These are phyloP conservation scores for Macrosiphum euphorbiae DNA, from an alignment of 2,888 invertebrate species.

Conservation along the genomic window DNA sequence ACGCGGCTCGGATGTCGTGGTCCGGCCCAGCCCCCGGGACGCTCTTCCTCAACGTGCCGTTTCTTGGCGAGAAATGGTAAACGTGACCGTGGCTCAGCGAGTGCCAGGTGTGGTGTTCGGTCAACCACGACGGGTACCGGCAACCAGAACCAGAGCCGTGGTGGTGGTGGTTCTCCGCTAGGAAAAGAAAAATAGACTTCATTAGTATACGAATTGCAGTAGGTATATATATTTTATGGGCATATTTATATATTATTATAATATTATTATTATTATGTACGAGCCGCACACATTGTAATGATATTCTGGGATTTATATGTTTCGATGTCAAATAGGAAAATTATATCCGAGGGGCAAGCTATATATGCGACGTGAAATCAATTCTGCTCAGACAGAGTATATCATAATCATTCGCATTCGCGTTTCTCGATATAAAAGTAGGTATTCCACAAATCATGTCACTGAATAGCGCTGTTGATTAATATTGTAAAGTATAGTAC, in stretches of 20 bases:
- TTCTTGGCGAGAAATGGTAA: slow-evolving; percentile 79
- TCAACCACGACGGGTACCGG: slow-evolving; percentile 84
- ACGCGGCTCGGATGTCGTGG: slow-evolving; percentile 74
- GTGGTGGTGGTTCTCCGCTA: slow-evolving; percentile 75
- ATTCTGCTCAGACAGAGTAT: neutral
- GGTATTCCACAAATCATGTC: neutral
- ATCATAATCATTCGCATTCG: neutral
- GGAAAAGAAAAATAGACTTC: slow-evolving; percentile 12
- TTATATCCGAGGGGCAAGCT: neutral
- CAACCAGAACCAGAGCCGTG: slow-evolving; percentile 71
- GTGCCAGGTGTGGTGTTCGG: slow-evolving; percentile 85
- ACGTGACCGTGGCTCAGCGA: slow-evolving; percentile 81
- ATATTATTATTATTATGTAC: too few relatives aligned
- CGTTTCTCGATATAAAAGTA: neutral
- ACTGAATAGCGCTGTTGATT: neutral
- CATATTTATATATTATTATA: neutral
- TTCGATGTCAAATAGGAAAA: neutral
- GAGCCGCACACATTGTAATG: too few relatives aligned
- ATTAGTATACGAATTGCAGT: neutral
- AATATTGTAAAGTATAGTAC: neutral
- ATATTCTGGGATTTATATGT: neutral
- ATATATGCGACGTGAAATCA: neutral
- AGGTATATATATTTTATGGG: neutral
- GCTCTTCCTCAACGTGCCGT: slow-evolving; percentile 70
- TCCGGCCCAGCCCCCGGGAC: slow-evolving; percentile 67